These are phyloP conservation scores for Melanotaenia maccullochi DNA, from an alignment of 2,797 vertebrate species.

Conservation along the genomic window DNA sequence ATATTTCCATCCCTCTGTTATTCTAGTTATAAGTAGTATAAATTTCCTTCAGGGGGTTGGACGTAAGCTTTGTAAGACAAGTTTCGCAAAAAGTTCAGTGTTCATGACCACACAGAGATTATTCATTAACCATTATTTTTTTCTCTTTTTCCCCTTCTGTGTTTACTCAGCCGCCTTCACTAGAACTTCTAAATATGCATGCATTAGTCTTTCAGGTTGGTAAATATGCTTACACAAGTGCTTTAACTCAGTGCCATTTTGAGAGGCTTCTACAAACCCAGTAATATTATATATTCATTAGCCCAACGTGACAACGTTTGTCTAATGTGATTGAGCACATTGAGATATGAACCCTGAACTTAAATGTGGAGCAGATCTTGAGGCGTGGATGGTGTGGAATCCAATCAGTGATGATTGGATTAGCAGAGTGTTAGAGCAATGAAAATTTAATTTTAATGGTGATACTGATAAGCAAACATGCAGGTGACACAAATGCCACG, in stretches of 20 bases:
- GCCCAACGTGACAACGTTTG: not conserved
- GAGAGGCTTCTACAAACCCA: conserved; percentile 10
- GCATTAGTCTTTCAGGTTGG: conserved; percentile 39
- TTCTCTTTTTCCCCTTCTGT: conserved; percentile 15
- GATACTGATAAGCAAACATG: conserved; percentile 43
- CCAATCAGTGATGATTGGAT: conserved; percentile 45
- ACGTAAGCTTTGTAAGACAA: conserved; percentile 33
- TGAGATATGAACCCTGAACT: not conserved
- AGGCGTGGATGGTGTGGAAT: conserved; percentile 27
- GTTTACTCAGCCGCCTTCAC: conserved; percentile 16
- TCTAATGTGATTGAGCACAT: conserved; percentile 24
- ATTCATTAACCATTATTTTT: conserved; percentile 33
- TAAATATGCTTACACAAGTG: conserved; percentile 50
- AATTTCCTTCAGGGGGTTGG: not conserved
- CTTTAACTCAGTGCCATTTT: conserved; percentile 19
- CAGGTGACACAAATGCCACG: not conserved
- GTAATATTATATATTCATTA: conserved; percentile 8
- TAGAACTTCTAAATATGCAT: conserved; percentile 66
- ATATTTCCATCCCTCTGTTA: too few species aligned
- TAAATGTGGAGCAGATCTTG: conserved; percentile 5
- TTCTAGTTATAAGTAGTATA: too few species aligned
- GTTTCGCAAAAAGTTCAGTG: conserved; percentile 34
- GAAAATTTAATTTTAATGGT: conserved; percentile 52
- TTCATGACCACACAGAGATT: conserved; percentile 17
- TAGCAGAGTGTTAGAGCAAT: conserved; percentile 36